Evolutionary conservation across 2,888 invertebrate species (phyloP), one percentile per base, ranked within the genome.

Genomic region (Caenorhabditis doughertyi): DNA sequence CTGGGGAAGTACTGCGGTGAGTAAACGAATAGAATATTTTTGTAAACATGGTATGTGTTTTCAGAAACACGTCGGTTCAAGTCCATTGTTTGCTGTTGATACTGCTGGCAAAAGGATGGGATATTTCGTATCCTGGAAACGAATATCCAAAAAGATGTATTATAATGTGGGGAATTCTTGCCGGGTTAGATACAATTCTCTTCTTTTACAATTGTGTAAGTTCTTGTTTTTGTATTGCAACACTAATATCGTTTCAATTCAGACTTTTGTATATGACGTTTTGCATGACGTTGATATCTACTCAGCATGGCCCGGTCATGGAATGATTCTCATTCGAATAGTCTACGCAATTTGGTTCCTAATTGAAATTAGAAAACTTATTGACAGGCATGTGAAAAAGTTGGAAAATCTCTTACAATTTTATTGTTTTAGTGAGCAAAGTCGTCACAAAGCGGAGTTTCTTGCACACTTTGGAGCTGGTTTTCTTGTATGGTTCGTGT

Each of bases 401-500:
- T 44, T 44, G 21, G 23, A 39, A 44, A 27, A 35, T 35, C 18
- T 35, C 2, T 18, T 32, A 3, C 8, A 25, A 23, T 49, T 49
- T 47, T 13, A n/a, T 53, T 4, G 25, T 47, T 47, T 47, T 51
- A 89, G 95, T 88, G 96, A 96, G 92, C 95, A 95, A 92, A 95
- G 95, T 91, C 94, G 94, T 72, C 95, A 95, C 89, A 96, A 97
- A 92, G 93, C 97, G 42, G 95, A 97, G 92, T 98, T 98, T 93
- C 94, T 98, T 73, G 94, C 97, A 64, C 98, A 98, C 92, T 96
- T 98, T 92, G 98, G 97, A 71, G 98, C 98, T 16, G 97, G 97
- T 18, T 97, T 97, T 92, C 94, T 98, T 47, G 98, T 98, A 13
- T 98, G 98, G 98, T 97, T 98, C 92, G 96, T 97, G 88, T 98